Base-by-base conservation (phyloP, 2,888 invertebrate species). In the Cephus rjabovi region DNA sequence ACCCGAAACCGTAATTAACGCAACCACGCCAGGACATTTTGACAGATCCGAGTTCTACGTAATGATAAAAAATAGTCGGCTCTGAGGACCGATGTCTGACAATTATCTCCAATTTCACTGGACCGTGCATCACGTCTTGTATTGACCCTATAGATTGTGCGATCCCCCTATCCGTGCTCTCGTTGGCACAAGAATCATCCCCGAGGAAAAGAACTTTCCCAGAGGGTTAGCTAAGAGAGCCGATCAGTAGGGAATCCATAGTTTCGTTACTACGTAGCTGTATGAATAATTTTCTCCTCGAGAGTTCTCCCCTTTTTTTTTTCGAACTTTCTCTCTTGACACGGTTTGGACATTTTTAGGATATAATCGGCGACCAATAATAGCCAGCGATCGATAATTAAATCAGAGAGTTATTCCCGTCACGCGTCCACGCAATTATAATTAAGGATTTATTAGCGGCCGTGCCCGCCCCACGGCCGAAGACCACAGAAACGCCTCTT, bases 371-470 rank as follows among this genome's bases (percentile, higher is more conserved):
- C 79, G 76, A 33, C 34, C 74, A 83, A 86, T 86, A 86, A 88
- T 85, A 85, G 85, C 83, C 85, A 83, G 85, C 85, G 88, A 90
- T 89, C 87, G 87, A 88, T 91, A 91, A 91, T 91, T 91, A 90
- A 91, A 91, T 90, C 89, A 87, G 84, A 87, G 87, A 90, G 88
- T 89, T 90, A 91, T 91, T 91, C 90, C 85, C 89, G 89, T 90
- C 91, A 90, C 91, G 91, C 90, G 89, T 87, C 88, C 87, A 86
- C 89, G 89, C 90, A 91, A 91, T 91, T 91, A 90, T 91, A 91
- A 91, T 91, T 91, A 91, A 91, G 90, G 90, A 91, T 91, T 91
- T 91, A 91, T 91, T 91, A 90, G 88, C 86, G 82, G 84, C 83
- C 86, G 85, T 84, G 81, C 82, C 87, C 85, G 87, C 87, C 87